These are phyloP conservation scores for Limnodromus scolopaceus DNA, from an alignment of 2,797 vertebrate species.

Conservation along the genomic window DNA sequence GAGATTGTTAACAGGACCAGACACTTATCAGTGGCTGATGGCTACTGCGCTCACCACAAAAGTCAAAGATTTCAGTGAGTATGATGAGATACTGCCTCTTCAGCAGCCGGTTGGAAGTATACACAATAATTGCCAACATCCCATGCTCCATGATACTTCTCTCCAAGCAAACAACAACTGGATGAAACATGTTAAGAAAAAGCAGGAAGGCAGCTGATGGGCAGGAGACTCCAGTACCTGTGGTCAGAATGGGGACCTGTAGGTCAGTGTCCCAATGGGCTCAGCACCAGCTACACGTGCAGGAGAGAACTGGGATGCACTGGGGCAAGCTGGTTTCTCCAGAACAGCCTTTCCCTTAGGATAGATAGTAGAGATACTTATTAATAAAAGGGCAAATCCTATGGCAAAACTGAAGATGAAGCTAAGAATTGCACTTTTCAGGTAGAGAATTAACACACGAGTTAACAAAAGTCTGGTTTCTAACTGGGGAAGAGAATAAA, in stretches of 20 bases:
- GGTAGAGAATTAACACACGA: slow-evolving; percentile 15
- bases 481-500: neutral
- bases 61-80: neutral
- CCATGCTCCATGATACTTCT: neutral
- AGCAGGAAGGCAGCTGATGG: neutral
- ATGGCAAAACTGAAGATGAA: neutral
- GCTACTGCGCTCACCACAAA: neutral
- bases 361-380: neutral
- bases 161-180: neutral
- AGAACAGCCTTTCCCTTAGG: neutral
- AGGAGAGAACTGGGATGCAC: neutral
- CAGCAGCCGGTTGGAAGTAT: neutral
- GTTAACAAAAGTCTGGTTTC: neutral
- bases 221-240: neutral
- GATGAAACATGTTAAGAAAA: neutral
- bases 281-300: rapidly evolving
- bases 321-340: neutral
- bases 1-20: rapidly evolving
- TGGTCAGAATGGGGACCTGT: rapidly evolving
- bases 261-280: neutral
- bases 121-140: neutral
- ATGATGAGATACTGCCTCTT: neutral
- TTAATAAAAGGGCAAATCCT: neutral
- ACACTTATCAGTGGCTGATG: neutral
- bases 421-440: neutral